A percentile compares a stretch with the other conserved stretches of the same genome.
Conservation (phyloP, 2,888 invertebrate genomes). For the Trachelus stipa region DNA sequence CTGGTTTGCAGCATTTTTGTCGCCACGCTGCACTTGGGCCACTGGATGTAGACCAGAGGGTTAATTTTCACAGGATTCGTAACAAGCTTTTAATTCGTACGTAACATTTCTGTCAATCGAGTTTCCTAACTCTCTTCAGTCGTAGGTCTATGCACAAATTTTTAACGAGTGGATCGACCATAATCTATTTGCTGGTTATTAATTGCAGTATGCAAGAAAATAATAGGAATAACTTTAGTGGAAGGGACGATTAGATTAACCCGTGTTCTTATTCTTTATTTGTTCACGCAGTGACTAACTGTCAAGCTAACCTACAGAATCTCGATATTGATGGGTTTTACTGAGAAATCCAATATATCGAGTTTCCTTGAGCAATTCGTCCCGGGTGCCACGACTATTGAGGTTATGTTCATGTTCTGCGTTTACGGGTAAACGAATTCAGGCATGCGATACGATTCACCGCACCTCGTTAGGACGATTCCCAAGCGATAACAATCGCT, state of each 20-base stretch:
- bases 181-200: not conserved
- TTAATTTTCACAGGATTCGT: no score
- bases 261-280: not conserved
- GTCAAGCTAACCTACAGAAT: not conserved
- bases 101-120: no score
- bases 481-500: conserved; percentile 2
- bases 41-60: no score
- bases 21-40: no score
- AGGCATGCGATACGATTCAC: not conserved
- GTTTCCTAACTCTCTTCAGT: not conserved
- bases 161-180: not conserved
- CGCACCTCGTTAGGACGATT: conserved; percentile 5
- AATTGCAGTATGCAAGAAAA: not conserved
- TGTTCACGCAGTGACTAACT: not conserved
- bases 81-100: no score
- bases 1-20: no score
- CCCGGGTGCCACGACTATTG: not conserved
- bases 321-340: not conserved
- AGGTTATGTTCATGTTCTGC: not conserved
- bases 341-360: not conserved
- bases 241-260: not conserved
- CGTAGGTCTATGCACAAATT: not conserved
- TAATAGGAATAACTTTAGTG: not conserved
- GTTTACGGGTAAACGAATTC: not conserved
- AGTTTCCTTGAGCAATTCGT: not conserved